Base-by-base conservation (phyloP, 2,797 vertebrate species). In the Pelobates cultripes region DNA sequence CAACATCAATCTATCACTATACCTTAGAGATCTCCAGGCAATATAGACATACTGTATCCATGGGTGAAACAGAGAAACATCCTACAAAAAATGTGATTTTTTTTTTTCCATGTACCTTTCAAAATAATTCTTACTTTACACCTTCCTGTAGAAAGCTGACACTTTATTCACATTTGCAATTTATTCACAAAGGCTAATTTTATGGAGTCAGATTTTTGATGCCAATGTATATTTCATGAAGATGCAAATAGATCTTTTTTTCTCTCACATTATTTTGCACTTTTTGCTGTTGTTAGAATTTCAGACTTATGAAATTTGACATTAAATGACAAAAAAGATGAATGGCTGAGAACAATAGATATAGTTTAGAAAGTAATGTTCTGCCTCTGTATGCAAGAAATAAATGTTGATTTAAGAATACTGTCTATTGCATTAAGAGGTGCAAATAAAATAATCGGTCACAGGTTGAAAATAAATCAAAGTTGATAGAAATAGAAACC, bases 201-300 rank as follows among this genome's bases (percentile, higher is more conserved):
- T 77, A 82, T 77, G 70, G 80, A 76, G 77, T 82, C 61, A 67
- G 75, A 28, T 57, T 71, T 75, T 77, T 82, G 70, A 82, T 63
- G 41, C 13, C 45, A 77, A 77, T 77, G 75, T 82, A 77, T 82
- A 77, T 82, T 77, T 82, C 75, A 82, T 82, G 75, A 82, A 77
- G 75, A 82, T 77, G 80, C 80, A 82, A 72, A 82, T 77, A 45
- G 55, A 57, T 57, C 1, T 57, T 57, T 28, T 64, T 44, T 9
- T 77, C 74, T 73, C 76, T 77, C 43, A 82, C 75, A 77, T 81
- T 63, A 71, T 67, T 68, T 72, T 73, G 69, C 75, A 77, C 47
- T 77, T 77, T 76, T 72, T 55, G 17, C 74, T 75, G 45, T 66
- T 12, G 69, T 82, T 69, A 82, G 76, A 77, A 77, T 60, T 71